Evolutionary conservation across 2,113 vertebrate species (phyloP), one percentile per base, ranked within the genome.

Genomic region (Serinus canaria): DNA sequence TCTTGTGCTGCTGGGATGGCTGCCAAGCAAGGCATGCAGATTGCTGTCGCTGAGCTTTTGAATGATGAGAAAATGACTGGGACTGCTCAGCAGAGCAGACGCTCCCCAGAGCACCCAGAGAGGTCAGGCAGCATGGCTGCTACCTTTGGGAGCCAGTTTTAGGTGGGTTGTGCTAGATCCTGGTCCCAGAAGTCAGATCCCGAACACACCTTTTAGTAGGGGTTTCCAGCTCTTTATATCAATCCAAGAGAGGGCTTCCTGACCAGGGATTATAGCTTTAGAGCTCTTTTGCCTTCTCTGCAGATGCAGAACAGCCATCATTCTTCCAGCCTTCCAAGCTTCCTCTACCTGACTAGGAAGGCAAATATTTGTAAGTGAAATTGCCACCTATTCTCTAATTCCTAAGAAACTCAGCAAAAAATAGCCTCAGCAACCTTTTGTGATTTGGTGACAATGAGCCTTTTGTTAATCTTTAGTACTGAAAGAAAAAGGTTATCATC

Each of bases 1-100:
- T 96, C 80, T 83, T 91, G 89, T 91, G 64, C 60, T 92, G 75
- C 91, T 94, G 87, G 91, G 91, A 59, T 0, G 5, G 56, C 62
- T 94, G 87, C 83, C 89, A 94, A 82, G 73, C 60, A 67, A 87
- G 69, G 73, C 76, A 81, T 24, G 58, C 73, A 84, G 73, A 83
- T 56, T 81, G 64, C 46, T 87, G 52, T 59, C 10, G 21, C 86
- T 89, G 80, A 89, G 44, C 43, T 78, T 88, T 81, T 67, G 68
- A 81, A 64, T 9, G 31, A 92, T 28, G 44, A 78, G 47, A 59
- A 90, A 90, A 94, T 39, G 25, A n/a, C 46, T 2, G 9, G n/a
- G 55, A 28, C 33, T 44, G 83, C 72, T 80, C n/a, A 4, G 31
- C n/a, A 8, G 3, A 52, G 80, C 76, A 74, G 35, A 30, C 2